Percentiles rank a stretch among this genome's conserved stretches.
These are phyloP conservation scores for Tetanocera ferruginea DNA, from an alignment of 2,888 invertebrate species.

Conservation along the genomic window DNA sequence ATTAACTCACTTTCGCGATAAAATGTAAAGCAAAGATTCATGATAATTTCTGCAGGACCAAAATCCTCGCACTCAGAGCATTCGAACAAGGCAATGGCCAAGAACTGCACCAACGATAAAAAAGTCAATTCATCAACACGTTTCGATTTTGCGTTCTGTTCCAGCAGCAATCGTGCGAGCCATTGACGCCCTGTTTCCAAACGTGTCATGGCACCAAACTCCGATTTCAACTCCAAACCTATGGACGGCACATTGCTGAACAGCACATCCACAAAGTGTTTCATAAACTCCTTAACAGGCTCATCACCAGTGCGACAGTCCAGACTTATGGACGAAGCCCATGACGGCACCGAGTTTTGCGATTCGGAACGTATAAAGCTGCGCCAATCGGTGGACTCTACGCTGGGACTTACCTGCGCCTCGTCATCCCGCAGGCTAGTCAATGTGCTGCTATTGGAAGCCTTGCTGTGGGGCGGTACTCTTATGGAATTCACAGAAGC, in stretches of 20 bases:
- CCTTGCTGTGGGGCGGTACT: constrained; percentile 60
- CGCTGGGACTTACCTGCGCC: constrained; percentile 72
- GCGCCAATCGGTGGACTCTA: constrained; percentile 73
- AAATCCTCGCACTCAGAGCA: constrained; percentile 81
- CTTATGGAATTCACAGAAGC: constrained; percentile 52
- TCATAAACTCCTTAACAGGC: constrained; percentile 77
- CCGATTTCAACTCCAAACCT: constrained; percentile 76
- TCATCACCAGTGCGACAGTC: constrained; percentile 75
- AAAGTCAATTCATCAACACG: constrained; percentile 77
- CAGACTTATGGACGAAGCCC: constrained; percentile 75
- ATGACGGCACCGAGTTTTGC: constrained; percentile 75
- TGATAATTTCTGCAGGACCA: constrained; percentile 78
- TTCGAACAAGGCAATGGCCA: constrained; percentile 79
- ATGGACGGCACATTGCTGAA: constrained; percentile 74
- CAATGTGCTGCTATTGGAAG: constrained; percentile 73
- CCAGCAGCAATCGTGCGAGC: constrained; percentile 79
- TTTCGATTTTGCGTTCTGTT: constrained; percentile 75
- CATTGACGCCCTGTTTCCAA: constrained; percentile 77
- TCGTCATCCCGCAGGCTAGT: constrained; percentile 73
- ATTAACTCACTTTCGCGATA: constrained; percentile 76
- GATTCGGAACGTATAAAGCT: constrained; percentile 72
- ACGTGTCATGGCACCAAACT: constrained; percentile 77
- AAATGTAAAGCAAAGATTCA: constrained; percentile 84
- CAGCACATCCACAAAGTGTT: constrained; percentile 75
- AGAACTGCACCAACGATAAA: constrained; percentile 79